These are phyloP conservation scores for Lasiurus cinereus DNA, from an alignment of 2,113 vertebrate species.

Conservation along the genomic window DNA sequence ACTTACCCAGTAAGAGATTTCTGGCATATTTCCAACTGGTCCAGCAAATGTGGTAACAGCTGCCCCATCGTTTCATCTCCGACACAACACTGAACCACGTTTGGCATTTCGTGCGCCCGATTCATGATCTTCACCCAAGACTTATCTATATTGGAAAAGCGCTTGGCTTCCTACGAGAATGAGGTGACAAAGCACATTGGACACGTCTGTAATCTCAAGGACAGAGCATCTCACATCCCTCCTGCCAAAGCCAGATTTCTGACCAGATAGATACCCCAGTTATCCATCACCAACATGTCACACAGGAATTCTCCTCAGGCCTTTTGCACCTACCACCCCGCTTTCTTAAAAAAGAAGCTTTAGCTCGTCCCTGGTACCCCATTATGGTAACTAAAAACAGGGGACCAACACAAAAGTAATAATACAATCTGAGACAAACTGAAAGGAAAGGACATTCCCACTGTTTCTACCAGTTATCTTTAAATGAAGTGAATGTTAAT, in stretches of 20 bases:
- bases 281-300: neutral
- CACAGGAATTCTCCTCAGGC: no score
- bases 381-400: slow-evolving; percentile 18
- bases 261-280: no score
- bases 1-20: slow-evolving; percentile 98
- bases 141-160: slow-evolving; percentile 98
- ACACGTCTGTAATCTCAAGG: neutral
- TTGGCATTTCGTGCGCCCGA: slow-evolving; percentile 94
- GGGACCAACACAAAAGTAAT: neutral
- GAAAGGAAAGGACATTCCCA: neutral
- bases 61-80: slow-evolving; percentile 97
- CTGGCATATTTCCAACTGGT: slow-evolving; percentile 98
- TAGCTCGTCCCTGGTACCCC: neutral
- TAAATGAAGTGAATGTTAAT: neutral
- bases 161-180: slow-evolving; percentile 93
- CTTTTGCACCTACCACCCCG: neutral
- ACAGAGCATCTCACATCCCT: neutral
- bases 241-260: neutral
- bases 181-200: neutral
- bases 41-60: slow-evolving; percentile 94
- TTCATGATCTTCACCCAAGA: slow-evolving; percentile 99
- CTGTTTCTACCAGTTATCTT: neutral
- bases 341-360: neutral
- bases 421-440: neutral
- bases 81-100: slow-evolving; percentile 96